Conservation (phyloP, 2,113 vertebrate species). For the Loxodonta africana region DNA sequence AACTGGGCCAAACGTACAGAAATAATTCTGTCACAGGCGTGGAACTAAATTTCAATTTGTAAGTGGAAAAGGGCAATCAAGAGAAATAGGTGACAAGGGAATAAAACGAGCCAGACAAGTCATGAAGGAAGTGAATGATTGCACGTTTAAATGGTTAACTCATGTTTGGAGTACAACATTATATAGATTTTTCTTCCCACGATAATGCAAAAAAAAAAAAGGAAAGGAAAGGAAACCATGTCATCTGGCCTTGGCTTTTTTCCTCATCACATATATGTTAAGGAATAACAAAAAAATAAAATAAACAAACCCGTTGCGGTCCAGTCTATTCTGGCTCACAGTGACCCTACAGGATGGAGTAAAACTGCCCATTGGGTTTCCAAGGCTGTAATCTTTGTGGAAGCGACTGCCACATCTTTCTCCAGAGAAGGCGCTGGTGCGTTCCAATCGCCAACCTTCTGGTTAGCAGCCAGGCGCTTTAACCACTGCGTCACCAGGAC, state of each 20-base stretch:
- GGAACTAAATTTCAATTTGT: constrained; percentile 70
- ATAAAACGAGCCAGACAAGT: constrained; percentile 47
- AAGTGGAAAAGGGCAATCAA: constrained; percentile 68
- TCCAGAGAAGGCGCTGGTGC: neutral
- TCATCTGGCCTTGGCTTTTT: neutral
- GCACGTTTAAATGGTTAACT: constrained; percentile 13
- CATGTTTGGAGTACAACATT: neutral
- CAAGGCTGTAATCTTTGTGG: neutral
- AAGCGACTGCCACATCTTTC: neutral
- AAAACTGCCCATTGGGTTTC: neutral
- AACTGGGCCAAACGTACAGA: constrained; percentile 77
- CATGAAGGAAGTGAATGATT: constrained; percentile 6
- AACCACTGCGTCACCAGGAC: neutral
- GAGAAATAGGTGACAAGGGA: constrained; percentile 64
- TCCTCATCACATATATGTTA: neutral
- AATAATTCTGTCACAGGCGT: constrained; percentile 75
- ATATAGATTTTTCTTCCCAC: neutral
- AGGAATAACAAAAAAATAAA: neutral
- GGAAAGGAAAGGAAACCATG: neutral
- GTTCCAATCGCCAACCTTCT: neutral
- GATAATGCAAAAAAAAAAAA: neutral
- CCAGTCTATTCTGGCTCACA: no score
- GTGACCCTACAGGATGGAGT: neutral
- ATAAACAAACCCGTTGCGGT: no score
- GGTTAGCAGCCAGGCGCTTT: neutral